A percentile compares a stretch with the other conserved stretches of the same genome.
These are phyloP conservation scores for Heterotilapia buettikoferi DNA, from an alignment of 2,113 vertebrate genomes.

Conservation along the genomic window DNA sequence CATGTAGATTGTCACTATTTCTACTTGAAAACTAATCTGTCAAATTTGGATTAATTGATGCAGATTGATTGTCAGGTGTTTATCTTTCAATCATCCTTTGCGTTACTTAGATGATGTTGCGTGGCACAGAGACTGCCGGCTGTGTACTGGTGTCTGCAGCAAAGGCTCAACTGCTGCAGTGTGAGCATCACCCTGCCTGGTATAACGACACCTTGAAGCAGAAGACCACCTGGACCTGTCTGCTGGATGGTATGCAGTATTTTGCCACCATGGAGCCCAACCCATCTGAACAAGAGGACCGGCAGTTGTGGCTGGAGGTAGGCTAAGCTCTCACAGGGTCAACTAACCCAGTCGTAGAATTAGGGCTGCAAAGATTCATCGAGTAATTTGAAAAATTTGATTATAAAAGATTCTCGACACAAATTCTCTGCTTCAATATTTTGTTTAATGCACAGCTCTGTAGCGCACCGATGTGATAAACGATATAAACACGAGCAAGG, in stretches of 20 bases:
- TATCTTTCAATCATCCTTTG: background rate
- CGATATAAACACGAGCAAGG: background rate
- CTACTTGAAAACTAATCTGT: background rate
- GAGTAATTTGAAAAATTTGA: background rate
- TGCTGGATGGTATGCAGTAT: conserved; percentile 97
- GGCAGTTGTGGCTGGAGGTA: conserved; percentile 94
- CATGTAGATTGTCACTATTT: background rate
- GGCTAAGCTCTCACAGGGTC: background rate
- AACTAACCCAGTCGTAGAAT: background rate
- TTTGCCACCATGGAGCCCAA: conserved; percentile 94
- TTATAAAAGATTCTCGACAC: background rate
- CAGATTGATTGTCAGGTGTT: background rate
- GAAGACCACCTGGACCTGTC: conserved; percentile 96
- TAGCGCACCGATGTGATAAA: background rate
- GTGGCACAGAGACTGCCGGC: conserved; percentile 91
- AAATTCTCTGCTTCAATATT: background rate
- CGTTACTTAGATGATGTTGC: conserved; percentile 86
- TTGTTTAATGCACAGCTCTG: background rate
- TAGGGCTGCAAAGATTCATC: background rate
- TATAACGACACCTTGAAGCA: conserved; percentile 94
- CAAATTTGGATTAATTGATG: background rate
- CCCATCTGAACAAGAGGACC: conserved; percentile 84
- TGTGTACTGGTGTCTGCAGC: conserved; percentile 94
- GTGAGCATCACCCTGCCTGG: conserved; percentile 94
- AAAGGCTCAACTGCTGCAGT: conserved; percentile 93